Base-by-base conservation (phyloP, 2,888 invertebrate species). In the Amphipoea lucens region DNA sequence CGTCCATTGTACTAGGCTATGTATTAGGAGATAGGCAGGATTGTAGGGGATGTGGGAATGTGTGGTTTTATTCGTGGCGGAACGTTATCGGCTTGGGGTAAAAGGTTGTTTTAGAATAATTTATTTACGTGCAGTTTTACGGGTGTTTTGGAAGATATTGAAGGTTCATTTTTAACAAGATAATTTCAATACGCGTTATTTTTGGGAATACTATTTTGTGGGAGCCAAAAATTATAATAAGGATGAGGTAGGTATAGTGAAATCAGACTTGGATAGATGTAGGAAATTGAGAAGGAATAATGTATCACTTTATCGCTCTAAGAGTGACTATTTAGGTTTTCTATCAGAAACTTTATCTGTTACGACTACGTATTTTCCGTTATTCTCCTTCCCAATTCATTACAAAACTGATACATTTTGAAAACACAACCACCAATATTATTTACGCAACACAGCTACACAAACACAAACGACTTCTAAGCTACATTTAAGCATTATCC, bases 1-100 rank as follows among this genome's bases (percentile, higher is more conserved):
- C 72, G 20, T 87, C 87, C 85, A 85, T 87, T 72, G 40, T 78
- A 73, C 23, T 62, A 66, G 7, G 6, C 17, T 69, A 62, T 48
- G 6, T 17, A 20, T 0, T 7, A 6, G 23, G 66, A 20, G 62
- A 62, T 48, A 17, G 9, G 23, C 3, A 54, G 60, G 23, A 12
- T 0, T 1, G n/a, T 36, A n/a, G 20, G 51, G 48, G 54, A 23
- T 20, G 9, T 23, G 6, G 14, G 11, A 11, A 40, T 48, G 48
- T 7, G 23, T 6, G n/a, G 20, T 2, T 17, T 69, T 29, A 40
- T 42, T 3, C 17, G 57, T 12, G 7, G 20, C 0, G n/a, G 17
- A n/a, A 11, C 20, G 29, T 17, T 11, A 11, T 36, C 23, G 40
- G 17, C 29, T 29, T 54, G 2, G 12, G 51, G 40, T 20, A 71